These are phyloP conservation scores for Pseudopipra pipra DNA, from an alignment of 2,113 vertebrate species.

Conservation along the genomic window DNA sequence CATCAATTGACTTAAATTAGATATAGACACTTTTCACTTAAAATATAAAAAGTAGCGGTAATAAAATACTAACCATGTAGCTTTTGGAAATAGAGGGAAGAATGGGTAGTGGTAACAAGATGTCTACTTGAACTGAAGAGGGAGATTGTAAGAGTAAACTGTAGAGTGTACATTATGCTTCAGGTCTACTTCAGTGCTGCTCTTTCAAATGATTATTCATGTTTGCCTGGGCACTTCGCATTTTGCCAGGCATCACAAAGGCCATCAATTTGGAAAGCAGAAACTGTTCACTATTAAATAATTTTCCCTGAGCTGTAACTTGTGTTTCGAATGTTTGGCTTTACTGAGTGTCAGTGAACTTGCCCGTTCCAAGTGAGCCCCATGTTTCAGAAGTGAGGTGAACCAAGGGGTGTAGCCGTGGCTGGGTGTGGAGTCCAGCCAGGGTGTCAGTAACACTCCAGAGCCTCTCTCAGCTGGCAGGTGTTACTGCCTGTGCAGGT, in stretches of 20 bases:
- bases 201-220: neutral
- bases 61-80: neutral
- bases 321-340: neutral
- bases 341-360: neutral
- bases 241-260: neutral
- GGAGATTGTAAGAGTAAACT: neutral
- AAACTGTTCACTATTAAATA: neutral
- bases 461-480: neutral
- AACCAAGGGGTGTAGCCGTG: neutral
- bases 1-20: neutral
- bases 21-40: neutral
- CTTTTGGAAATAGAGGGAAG: neutral
- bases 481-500: neutral
- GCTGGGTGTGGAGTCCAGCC: neutral
- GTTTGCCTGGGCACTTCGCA: neutral
- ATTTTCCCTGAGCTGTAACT: neutral
- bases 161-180: neutral
- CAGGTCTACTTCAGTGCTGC: neutral
- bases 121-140: neutral
- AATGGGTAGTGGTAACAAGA: rapidly evolving
- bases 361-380: rapidly evolving
- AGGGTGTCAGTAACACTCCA: neutral
- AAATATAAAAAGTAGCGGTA: neutral
- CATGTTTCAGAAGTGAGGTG: neutral
- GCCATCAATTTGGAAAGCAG: neutral